Evolutionary conservation across 2,797 vertebrate species (phyloP).

Genomic region (Masticophis lateralis): DNA sequence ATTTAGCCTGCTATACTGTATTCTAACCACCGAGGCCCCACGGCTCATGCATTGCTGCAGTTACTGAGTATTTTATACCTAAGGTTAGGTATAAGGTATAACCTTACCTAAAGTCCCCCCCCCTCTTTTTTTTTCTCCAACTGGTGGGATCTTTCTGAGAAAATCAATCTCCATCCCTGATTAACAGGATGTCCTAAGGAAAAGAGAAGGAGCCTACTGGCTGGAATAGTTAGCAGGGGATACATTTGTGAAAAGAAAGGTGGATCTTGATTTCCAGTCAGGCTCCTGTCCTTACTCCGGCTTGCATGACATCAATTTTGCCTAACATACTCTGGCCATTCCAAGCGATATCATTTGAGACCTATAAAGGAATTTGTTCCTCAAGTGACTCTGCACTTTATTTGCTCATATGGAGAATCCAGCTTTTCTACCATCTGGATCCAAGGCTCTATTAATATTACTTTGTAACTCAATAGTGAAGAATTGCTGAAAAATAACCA

Average conservation of each 20-base stretch:
- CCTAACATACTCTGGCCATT: slow-evolving; percentile 6
- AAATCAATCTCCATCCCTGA: not conserved
- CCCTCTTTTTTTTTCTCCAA: not conserved
- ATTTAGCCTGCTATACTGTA: no score
- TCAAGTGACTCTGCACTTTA: not conserved
- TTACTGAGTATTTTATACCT: not conserved
- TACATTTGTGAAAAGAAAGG: not conserved
- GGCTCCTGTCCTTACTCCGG: not conserved
- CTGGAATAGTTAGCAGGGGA: not conserved
- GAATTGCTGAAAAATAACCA: slow-evolving; percentile 17
- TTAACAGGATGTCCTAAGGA: not conserved
- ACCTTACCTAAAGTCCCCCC: not conserved
- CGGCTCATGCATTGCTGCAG: not conserved
- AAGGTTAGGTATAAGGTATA: no score
- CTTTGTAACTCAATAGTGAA: slow-evolving; percentile 4
- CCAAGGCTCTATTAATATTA: not conserved
- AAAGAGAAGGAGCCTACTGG: not conserved
- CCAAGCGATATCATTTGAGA: slow-evolving; percentile 6
- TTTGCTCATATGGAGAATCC: not conserved
- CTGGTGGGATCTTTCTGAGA: not conserved
- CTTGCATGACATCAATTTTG: not conserved
- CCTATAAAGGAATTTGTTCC: not conserved
- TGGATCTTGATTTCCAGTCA: not conserved
- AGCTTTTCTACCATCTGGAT: accelerated
- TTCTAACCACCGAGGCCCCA: no score